Conservation (phyloP, 1,140 invertebrate genomes). For the Eueides isabella region DNA sequence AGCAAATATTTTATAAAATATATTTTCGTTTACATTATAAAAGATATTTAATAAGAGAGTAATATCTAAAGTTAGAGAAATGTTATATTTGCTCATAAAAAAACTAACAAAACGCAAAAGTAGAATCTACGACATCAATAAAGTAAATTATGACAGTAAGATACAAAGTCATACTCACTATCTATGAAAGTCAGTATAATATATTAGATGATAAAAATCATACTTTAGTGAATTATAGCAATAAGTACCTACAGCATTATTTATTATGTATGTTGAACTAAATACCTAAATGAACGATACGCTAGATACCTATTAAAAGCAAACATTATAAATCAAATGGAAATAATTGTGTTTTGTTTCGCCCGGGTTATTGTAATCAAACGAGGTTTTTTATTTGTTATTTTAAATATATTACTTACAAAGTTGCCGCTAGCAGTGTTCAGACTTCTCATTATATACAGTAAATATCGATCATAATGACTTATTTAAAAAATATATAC, state of each 20-base stretch:
- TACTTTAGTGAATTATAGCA: constrained; percentile 13
- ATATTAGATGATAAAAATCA: constrained; percentile 9
- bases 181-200: constrained; percentile 2
- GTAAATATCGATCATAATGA: constrained; percentile 10
- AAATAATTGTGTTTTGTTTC: constrained; percentile 39
- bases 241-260: background rate
- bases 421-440: constrained; percentile 32
- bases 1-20: too few species aligned
- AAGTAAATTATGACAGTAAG: background rate
- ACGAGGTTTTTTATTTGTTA: constrained; percentile 39
- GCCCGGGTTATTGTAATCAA: constrained; percentile 39
- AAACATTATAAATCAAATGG: constrained; percentile 43
- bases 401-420: constrained; percentile 40
- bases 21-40: too few species aligned
- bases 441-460: constrained; percentile 26
- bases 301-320: constrained; percentile 39
- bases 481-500: constrained; percentile 14
- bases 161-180: background rate
- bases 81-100: too few species aligned
- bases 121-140: background rate
- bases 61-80: too few species aligned
- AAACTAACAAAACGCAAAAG: too few species aligned
- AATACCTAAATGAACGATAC: constrained; percentile 28
- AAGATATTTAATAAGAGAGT: too few species aligned
- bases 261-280: constrained; percentile 15